phyloP scores from a whole-genome alignment of 2,888 invertebrate species.

The Seira musarum region DNA sequence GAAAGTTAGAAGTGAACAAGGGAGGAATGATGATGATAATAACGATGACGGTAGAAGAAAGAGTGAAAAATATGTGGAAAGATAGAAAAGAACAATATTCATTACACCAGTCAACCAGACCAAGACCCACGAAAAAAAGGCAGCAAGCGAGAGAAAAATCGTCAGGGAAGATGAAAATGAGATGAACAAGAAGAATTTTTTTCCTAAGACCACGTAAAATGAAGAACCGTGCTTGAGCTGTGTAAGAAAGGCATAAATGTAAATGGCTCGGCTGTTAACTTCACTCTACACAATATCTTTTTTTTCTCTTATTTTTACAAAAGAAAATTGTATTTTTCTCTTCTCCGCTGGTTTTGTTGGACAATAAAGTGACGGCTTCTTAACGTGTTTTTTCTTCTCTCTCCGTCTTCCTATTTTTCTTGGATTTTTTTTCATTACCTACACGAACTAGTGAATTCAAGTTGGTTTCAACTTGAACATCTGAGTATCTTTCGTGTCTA shows the following conservation, averaged over 20 bases:
- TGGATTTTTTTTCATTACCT: neutral
- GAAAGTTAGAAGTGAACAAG: neutral
- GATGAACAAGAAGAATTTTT: conserved; percentile 29
- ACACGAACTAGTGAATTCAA: too few species aligned
- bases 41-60: conserved; percentile 19
- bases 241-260: conserved; percentile 41
- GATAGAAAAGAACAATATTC: too few species aligned
- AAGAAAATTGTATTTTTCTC: conserved; percentile 5
- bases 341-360: conserved; percentile 46
- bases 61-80: conserved; percentile 24
- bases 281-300: too few species aligned
- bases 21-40: neutral
- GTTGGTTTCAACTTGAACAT: too few species aligned
- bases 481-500: too few species aligned
- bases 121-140: too few species aligned
- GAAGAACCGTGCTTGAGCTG: conserved; percentile 32
- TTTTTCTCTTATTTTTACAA: too few species aligned
- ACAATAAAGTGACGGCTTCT: conserved; percentile 51
- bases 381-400: conserved; percentile 40
- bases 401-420: conserved; percentile 23
- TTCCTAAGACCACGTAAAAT: conserved; percentile 26
- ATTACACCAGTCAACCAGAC: too few species aligned
- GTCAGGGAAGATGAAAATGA: conserved; percentile 13
- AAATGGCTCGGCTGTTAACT: too few species aligned
- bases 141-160: conserved; percentile 33